Percentiles rank a stretch among this genome's conserved stretches.
Evolutionary conservation across 2,113 vertebrate species (phyloP).

Genomic region (Scomber scombrus): DNA sequence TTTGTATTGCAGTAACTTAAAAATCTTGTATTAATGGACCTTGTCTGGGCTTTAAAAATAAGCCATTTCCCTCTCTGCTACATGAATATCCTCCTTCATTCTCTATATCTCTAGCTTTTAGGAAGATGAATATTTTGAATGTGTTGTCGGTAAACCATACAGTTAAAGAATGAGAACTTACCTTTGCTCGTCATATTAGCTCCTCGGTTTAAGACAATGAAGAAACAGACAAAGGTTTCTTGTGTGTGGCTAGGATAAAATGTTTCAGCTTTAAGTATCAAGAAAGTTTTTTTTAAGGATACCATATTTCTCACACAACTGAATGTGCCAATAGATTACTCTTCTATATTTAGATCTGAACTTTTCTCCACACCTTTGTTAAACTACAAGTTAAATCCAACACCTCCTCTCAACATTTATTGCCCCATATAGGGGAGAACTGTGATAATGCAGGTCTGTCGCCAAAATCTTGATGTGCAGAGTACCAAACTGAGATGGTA

Average conservation of each 20-base stretch:
- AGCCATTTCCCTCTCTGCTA: not conserved
- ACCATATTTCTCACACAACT: too few species aligned
- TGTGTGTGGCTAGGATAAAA: not conserved
- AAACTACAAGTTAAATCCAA: too few species aligned
- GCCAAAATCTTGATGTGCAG: too few species aligned
- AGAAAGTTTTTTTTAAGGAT: too few species aligned
- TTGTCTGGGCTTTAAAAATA: not conserved
- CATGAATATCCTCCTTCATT: not conserved
- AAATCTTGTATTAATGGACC: not conserved
- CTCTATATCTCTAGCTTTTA: not conserved
- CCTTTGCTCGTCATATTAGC: not conserved
- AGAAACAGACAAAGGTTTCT: not conserved
- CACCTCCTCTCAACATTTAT: too few species aligned
- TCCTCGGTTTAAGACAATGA: not conserved
- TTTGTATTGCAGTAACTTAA: not conserved
- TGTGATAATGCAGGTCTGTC: too few species aligned
- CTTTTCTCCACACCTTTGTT: too few species aligned
- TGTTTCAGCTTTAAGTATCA: too few species aligned
- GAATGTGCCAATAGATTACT: too few species aligned
- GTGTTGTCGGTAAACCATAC: not conserved
- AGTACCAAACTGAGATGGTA: too few species aligned
- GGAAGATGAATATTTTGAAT: not conserved
- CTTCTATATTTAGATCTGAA: too few species aligned
- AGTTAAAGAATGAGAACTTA: constrained; percentile 20
- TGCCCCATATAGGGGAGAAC: too few species aligned